Conservation (phyloP, 2,888 invertebrate genomes). For the Diloba caeruleocephala region DNA sequence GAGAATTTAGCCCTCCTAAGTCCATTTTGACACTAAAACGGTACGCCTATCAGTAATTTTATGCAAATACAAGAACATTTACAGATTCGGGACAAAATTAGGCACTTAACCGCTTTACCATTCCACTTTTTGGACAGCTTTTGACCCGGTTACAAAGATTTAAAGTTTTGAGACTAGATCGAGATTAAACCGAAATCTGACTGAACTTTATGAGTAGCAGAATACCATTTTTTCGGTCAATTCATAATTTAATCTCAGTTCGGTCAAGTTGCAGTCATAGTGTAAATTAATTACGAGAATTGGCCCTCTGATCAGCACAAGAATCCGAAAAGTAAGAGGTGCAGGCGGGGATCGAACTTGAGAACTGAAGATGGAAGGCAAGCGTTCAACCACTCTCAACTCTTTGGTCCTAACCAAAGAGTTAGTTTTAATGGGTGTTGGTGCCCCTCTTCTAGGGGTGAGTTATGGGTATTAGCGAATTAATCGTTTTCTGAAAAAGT, state of each 20-base stretch:
- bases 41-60: neutral
- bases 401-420: too few species aligned
- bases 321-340: too few species aligned
- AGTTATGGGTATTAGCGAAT: constrained; percentile 6
- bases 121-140: constrained; percentile 13
- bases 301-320: too few species aligned
- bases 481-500: constrained; percentile 3
- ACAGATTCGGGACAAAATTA: constrained; percentile 23
- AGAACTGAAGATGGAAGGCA: too few species aligned
- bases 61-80: constrained; percentile 17
- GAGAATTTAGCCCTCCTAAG: constrained; percentile 1
- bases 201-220: too few species aligned
- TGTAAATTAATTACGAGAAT: too few species aligned
- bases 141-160: constrained; percentile 48
- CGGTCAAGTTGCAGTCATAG: too few species aligned
- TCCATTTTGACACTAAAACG: neutral
- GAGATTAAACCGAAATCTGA: too few species aligned
- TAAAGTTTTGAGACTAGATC: constrained; percentile 49
- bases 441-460: constrained; percentile 13
- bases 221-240: too few species aligned
- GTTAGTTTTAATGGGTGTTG: constrained; percentile 30
- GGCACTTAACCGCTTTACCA: constrained; percentile 4
- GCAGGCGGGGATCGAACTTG: too few species aligned
- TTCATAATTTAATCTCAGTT: too few species aligned
- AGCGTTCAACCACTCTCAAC: too few species aligned